These are phyloP conservation scores for Megathymus violae DNA, from an alignment of 1,140 invertebrate species.

Conservation along the genomic window DNA sequence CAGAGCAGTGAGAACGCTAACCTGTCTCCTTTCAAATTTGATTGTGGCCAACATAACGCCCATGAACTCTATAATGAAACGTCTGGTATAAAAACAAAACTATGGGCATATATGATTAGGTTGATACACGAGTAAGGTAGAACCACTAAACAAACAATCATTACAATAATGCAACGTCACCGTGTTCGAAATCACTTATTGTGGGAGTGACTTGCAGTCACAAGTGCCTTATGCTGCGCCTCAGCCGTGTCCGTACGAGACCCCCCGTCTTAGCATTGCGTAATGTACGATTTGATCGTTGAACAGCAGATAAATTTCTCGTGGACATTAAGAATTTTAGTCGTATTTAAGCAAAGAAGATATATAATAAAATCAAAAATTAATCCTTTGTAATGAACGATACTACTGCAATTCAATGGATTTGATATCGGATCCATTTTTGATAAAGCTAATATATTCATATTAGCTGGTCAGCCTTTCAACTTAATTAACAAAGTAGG, in stretches of 20 bases:
- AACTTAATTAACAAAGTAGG: no score
- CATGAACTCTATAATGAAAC: conserved; percentile 81
- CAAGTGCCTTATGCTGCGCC: conserved; percentile 67
- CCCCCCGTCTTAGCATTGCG: conserved; percentile 53
- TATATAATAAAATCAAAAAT: no score
- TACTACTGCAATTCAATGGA: no score
- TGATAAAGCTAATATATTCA: no score
- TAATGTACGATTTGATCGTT: conserved; percentile 45
- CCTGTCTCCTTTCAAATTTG: conserved; percentile 80
- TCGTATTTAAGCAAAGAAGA: no score
- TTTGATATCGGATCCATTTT: no score
- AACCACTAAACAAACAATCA: conserved; percentile 81
- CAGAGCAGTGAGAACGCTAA: conserved; percentile 60
- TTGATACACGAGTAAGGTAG: conserved; percentile 81
- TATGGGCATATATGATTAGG: conserved; percentile 81
- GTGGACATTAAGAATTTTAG: conserved; percentile 4
- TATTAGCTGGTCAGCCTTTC: no score
- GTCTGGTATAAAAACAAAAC: conserved; percentile 80
- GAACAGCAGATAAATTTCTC: conserved; percentile 27
- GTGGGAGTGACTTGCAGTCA: conserved; percentile 75
- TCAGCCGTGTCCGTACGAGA: conserved; percentile 50
- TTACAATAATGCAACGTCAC: conserved; percentile 76
- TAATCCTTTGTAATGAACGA: no score
- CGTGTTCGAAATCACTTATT: conserved; percentile 81
- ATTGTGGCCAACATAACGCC: conserved; percentile 78